Percentiles rank a stretch among this genome's conserved stretches.
Conservation (phyloP, 2,797 vertebrate genomes). For the Eleutherodactylus coqui region DNA sequence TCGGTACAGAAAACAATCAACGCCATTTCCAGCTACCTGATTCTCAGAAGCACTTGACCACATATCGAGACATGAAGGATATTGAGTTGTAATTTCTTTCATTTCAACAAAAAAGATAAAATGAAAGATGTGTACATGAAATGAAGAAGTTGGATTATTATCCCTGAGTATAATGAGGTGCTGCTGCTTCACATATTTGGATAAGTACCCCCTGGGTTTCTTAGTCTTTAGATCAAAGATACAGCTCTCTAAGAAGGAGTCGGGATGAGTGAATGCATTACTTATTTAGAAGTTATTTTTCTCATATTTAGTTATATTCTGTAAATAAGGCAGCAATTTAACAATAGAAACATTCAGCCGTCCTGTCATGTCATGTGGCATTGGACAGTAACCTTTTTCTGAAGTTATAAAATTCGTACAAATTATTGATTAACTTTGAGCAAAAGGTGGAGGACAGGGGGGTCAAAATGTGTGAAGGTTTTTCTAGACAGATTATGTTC, state of each 20-base stretch:
- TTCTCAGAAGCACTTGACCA: conserved; percentile 29
- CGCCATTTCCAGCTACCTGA: neutral
- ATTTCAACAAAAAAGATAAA: conserved; percentile 32
- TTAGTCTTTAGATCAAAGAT: conserved; percentile 37
- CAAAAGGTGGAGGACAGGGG: neutral
- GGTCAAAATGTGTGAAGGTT: conserved; percentile 23
- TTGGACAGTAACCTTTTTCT: neutral
- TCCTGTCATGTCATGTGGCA: neutral
- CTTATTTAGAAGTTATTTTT: conserved; percentile 48
- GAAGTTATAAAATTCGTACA: conserved; percentile 6
- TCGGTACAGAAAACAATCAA: conserved; percentile 1
- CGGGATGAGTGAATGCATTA: conserved; percentile 19
- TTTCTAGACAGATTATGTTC: conserved; percentile 24
- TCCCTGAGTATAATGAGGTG: conserved; percentile 36
- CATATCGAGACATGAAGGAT: conserved; percentile 32
- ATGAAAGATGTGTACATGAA: conserved; percentile 39
- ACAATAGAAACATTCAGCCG: neutral
- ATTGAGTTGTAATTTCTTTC: conserved; percentile 25
- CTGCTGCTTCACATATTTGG: conserved; percentile 28
- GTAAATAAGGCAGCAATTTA: conserved; percentile 44
- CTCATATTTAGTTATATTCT: neutral
- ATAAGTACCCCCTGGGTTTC: conserved; percentile 37
- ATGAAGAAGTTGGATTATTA: conserved; percentile 37
- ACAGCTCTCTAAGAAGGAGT: neutral
- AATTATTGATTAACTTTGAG: conserved; percentile 44